Base-by-base conservation (phyloP, 2,113 vertebrate species). In the Petromus typicus region DNA sequence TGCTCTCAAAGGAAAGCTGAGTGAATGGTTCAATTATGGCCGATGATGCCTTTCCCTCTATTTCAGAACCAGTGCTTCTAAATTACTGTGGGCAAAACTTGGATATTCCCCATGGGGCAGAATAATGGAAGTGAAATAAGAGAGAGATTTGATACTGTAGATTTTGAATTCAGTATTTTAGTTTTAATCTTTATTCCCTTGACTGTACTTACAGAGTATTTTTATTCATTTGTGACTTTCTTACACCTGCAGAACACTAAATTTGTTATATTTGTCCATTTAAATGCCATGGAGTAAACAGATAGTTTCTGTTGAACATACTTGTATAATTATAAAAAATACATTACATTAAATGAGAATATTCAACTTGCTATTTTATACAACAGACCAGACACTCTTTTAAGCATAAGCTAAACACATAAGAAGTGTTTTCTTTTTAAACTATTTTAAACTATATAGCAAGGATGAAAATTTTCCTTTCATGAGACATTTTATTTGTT, bases 11-110 rank as follows among this genome's bases (percentile, higher is more conserved):
- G 96, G 94, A 96, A 96, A 89, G 63, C 93, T 86, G 95, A 97
- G 75, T 91, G 95, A 97, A 94, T 96, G 93, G 89, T 90, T 97
- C 95, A 95, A 96, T 98, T 97, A 98, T 92, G 96, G 75, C 48
- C 59, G 0, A 95, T 91, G 96, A 94, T 97, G 92, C 59, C 78
- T 96, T 94, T 95, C 71, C 85, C 88, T 97, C 85, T 91, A 80
- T 97, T 96, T 97, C 93, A 96, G 95, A 95, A 96, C 92, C 75
- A 94, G 56, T 96, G 94, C 71, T 92, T 95, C 89, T 96, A 94
- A 97, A 97, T 96, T 96, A 97, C 91, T 95, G 84, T 98, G 93
- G 96, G 95, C 84, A 98, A 95, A 97, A 96, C 84, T 96, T 95
- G 45, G 17, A 93, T 94, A 63, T 93, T 96, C 88, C 93, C 95